A percentile compares a stretch with the other conserved stretches of the same genome.
Conservation (phyloP, 2,113 vertebrate species). For the Lophochroa leadbeateri region DNA sequence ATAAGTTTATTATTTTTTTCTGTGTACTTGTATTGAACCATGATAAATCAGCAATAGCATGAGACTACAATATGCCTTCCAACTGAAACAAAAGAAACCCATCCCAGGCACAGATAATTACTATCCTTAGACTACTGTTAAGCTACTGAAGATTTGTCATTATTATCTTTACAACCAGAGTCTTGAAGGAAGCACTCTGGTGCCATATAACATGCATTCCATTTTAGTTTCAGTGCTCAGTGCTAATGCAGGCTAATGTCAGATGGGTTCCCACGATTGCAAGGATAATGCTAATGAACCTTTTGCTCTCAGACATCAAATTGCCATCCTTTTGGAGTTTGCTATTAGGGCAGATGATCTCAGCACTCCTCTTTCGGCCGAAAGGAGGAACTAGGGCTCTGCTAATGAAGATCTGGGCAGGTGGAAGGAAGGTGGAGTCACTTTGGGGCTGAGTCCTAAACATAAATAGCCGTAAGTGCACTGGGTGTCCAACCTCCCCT, state of each 20-base stretch:
- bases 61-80: background rate
- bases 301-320: background rate
- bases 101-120: background rate
- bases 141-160: background rate
- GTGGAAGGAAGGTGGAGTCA: background rate
- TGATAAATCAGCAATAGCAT: background rate
- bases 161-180: background rate
- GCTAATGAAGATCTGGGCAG: background rate
- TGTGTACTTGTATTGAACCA: background rate
- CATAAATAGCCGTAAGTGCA: accelerated
- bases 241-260: background rate
- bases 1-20: background rate
- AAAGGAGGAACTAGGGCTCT: background rate
- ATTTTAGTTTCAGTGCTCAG: background rate
- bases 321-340: background rate
- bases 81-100: background rate
- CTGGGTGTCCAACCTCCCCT: background rate
- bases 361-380: background rate
- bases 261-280: accelerated
- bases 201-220: background rate
- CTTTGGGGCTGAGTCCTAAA: background rate
- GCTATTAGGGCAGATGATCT: background rate
- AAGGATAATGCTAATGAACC: background rate
- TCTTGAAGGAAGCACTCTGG: background rate
- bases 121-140: background rate